Conservation (phyloP, 2,797 vertebrate genomes). For the Peromyscus aztecus region DNA sequence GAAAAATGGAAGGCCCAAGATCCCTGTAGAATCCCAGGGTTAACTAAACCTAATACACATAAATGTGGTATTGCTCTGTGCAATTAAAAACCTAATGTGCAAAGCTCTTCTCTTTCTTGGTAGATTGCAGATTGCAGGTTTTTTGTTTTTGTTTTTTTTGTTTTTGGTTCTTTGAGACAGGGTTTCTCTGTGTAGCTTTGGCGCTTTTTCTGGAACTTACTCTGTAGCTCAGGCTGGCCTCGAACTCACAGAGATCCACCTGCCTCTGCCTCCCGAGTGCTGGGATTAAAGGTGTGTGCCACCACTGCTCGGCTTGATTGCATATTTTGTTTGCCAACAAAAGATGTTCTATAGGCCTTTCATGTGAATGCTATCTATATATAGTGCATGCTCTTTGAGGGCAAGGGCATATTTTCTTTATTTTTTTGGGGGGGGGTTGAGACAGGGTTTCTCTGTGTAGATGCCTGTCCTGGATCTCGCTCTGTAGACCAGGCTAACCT, state of each 20-base stretch:
- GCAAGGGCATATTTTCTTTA: neutral
- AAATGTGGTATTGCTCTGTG: neutral
- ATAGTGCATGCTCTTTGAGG: neutral
- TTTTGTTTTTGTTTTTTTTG: no score
- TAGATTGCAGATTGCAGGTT: neutral
- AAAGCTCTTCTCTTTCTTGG: conserved; percentile 11
- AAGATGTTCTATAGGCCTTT: neutral
- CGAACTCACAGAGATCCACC: no score
- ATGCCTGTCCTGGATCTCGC: no score
- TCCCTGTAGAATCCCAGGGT: neutral
- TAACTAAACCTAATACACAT: neutral
- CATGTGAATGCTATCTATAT: neutral
- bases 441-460: no score
- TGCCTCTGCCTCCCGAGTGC: no score
- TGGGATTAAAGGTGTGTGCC: no score
- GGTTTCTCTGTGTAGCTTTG: no score
- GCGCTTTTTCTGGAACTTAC: no score
- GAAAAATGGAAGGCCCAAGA: neutral
- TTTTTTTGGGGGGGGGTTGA: no score
- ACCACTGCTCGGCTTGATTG: neutral
- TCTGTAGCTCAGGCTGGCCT: no score
- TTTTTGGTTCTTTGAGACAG: no score
- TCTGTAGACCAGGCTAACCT: no score
- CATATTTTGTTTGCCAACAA: neutral
- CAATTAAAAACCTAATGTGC: conserved; percentile 36